A percentile compares a stretch with the other conserved stretches of the same genome.
phyloP scores from a whole-genome alignment of 2,888 invertebrate species.

The Pterostichus niger region DNA sequence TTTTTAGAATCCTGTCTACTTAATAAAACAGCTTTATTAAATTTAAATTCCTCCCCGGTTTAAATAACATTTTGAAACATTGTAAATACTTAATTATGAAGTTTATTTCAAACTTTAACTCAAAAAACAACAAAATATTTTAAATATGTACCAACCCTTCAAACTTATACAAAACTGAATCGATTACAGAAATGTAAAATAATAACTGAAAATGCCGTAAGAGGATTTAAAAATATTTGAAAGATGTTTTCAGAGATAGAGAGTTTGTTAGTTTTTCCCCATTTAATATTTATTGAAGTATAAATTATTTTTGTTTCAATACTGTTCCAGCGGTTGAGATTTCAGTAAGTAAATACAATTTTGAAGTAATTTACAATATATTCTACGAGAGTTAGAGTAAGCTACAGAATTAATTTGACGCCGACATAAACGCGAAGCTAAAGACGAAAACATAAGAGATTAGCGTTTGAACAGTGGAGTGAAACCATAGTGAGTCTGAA shows the following conservation, averaged over 20 bases:
- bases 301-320: no score
- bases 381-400: not conserved
- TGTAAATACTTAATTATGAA: constrained; percentile 5
- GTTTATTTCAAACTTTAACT: not conserved
- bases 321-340: not conserved
- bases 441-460: constrained; percentile 10
- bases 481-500: not conserved
- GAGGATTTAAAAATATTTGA: no score
- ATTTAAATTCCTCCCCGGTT: no score
- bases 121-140: not conserved
- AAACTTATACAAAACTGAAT: not conserved
- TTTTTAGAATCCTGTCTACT: no score
- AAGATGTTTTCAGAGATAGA: no score
- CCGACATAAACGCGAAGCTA: not conserved
- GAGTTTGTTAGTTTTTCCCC: no score
- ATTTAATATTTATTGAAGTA: no score
- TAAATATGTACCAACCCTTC: not conserved
- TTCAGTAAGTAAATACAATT: constrained; percentile 13
- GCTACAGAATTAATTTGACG: constrained; percentile 1
- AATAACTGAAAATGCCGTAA: no score
- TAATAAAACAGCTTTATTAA: no score
- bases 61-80: not conserved
- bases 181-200: no score
- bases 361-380: constrained; percentile 4
- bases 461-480: not conserved